These are phyloP conservation scores for Pelagia noctiluca DNA, from an alignment of 30 jellyfish, hydroid and myxozoan species.

Conservation along the genomic window DNA sequence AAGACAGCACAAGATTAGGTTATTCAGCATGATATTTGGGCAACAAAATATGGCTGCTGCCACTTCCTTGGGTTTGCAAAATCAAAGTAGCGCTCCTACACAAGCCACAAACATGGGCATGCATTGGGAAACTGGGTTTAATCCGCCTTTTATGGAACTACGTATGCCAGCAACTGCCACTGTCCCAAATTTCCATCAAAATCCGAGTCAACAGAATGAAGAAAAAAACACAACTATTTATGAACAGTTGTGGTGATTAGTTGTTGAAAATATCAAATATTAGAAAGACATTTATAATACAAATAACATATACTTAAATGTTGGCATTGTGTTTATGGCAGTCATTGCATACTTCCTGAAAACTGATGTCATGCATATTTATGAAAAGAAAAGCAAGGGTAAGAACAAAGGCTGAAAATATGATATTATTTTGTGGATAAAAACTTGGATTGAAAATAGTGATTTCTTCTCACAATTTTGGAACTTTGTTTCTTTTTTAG, in stretches of 20 bases:
- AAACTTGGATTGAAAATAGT: too few relatives aligned
- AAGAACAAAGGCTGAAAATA: too few relatives aligned
- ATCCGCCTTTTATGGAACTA: conserved; percentile 17
- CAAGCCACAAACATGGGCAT: conserved; percentile 41
- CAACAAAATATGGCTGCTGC: conserved; percentile 39
- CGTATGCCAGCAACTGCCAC: conserved; percentile 1
- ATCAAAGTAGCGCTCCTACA: conserved; percentile 4
- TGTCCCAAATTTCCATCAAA: not conserved
- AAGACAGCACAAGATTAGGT: conserved; percentile 30
- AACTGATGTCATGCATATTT: too few relatives aligned
- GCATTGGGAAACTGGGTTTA: conserved; percentile 19
- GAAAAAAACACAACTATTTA: not conserved
- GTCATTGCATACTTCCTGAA: too few relatives aligned
- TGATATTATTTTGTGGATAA: too few relatives aligned
- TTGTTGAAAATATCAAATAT: not conserved
- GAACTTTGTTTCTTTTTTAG: too few relatives aligned
- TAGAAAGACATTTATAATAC: not conserved
- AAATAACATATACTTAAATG: conserved; percentile 1
- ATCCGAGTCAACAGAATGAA: conserved; percentile 12
- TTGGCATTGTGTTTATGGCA: too few relatives aligned
- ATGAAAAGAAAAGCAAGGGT: too few relatives aligned
- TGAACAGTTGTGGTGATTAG: conserved; percentile 31
- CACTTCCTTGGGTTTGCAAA: conserved; percentile 7
- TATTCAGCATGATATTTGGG: conserved; percentile 26
- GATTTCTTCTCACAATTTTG: too few relatives aligned